Evolutionary conservation across 2,888 invertebrate genomes (phyloP), one percentile per base, ranked within the genome.

Genomic region (Terebella lapidaria): DNA sequence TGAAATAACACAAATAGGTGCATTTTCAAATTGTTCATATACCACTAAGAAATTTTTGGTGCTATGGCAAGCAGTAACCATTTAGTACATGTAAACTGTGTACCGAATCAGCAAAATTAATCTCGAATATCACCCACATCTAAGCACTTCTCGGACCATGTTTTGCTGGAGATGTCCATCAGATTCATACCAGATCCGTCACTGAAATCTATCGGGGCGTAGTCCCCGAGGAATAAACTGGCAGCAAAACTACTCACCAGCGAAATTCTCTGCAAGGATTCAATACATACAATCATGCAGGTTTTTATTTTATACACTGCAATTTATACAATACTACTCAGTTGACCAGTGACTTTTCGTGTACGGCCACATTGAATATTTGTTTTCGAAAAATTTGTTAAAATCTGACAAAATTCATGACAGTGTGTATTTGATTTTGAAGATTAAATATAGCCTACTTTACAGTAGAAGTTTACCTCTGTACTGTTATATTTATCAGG

Each of bases 171-270:
- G 56, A 97, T 90, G 78, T 96, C 88, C 71, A 97, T 83, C 22
- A 97, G 83, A 82, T 97, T 97, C 94, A 94, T 97, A 20, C 97
- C 97, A 0, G 94, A 94, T 0, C 89, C 96, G 80, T 97, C 97
- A 0, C 92, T 86, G 67, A 86, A 86, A 81, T 97, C 97, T 54
- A 97, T 92, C 0, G 92, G 89, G 0, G 94, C 94, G 66, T 93
- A 88, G 71, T 86, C 84, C 1, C 95, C 95, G 46, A 93, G 81
- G 76, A 97, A 89, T 57, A 97, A 80, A 0, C 92, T 91, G 62
- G 91, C 91, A 0, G 89, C 86, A 81, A 97, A 97, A 70, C 93
- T 95, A 74, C 95, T 95, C 2, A 97, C 87, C 49, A 97, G 83
- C 0, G 95, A 94, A 69, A 97, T 92, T 71, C 92, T 84, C 88